These are phyloP conservation scores for Phortica okadai DNA, from an alignment of 2,888 invertebrate genomes.

Conservation along the genomic window DNA sequence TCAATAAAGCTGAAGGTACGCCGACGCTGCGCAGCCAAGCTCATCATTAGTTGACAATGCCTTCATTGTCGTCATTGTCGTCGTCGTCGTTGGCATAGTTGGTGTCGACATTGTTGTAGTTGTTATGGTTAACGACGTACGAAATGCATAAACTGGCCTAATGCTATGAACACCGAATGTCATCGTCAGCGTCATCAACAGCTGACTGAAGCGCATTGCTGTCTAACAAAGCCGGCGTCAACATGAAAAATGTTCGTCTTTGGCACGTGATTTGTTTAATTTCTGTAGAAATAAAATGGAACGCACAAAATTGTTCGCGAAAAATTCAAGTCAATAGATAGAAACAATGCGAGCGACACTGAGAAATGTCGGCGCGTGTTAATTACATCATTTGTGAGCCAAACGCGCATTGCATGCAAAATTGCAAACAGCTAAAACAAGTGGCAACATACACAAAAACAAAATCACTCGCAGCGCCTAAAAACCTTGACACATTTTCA, in stretches of 20 bases:
- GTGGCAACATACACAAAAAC: neutral
- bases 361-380: constrained; percentile 43
- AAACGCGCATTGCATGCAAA: constrained; percentile 53
- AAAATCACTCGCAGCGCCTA: neutral
- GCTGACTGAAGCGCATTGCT: neutral
- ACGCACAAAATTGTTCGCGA: neutral
- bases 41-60: neutral
- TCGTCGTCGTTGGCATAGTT: neutral
- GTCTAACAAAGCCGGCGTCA: neutral
- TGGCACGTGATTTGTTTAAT: constrained; percentile 68
- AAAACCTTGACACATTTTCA: constrained; percentile 61
- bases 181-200: neutral
- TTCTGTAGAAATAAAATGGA: constrained; percentile 20
- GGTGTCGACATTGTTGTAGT: neutral
- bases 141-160: neutral
- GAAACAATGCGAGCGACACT: neutral
- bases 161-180: too few relatives aligned
- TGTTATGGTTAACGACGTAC: neutral
- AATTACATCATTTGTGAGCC: constrained; percentile 56
- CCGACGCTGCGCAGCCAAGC: neutral
- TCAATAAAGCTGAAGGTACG: constrained; percentile 30
- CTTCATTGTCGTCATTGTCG: neutral
- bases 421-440: constrained; percentile 35
- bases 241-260: constrained; percentile 47
- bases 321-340: neutral